Base-by-base conservation (phyloP, 2,113 vertebrate species). In the Lampris megalopsis region DNA sequence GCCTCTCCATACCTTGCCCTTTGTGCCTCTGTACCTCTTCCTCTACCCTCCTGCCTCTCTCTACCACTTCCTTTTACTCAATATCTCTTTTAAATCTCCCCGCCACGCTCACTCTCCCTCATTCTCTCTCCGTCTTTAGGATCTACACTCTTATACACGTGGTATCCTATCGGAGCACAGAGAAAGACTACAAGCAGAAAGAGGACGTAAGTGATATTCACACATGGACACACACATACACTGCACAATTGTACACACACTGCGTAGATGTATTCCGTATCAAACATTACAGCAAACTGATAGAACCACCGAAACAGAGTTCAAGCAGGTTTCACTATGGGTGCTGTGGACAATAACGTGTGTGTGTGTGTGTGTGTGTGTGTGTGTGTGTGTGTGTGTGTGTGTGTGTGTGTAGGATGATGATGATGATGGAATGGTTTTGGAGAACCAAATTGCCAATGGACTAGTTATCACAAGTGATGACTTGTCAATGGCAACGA, bases 81-180 rank as follows among this genome's bases (percentile, higher is more conserved):
- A 24, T 24, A 24, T 24, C 24, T 24, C 24, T 24, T 24, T 24
- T 24, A 24, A 24, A 24, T 24, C 24, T 24, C 24, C 24, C 24
- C 24, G 24, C 24, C 24, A 24, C 24, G 24, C 24, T 24, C 24
- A 24, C 24, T 24, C 24, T 24, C 24, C 24, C 24, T 24, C 24
- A 24, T 24, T 24, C 24, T 24, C 24, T 79, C 7, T 47, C 43
- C 37, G 47, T 4, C 56, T 68, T 10, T 84, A 95, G 94, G 82
- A 71, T 95, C 38, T 95, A 94, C 86, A 95, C 94, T 37, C 88
- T 95, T 61, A 95, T 94, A 81, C 94, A 95, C 6, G 91, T 95
- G 11, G 89, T 95, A 13, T 93, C 94, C 4, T 95, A 94, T 73
- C 89, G 91, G 79, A 74, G 92, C 75, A 77, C 86, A 63, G 94